Evolutionary conservation across 2,888 invertebrate species (phyloP), one percentile per base, ranked within the genome.

Genomic region (Mimumesa dahlbomi): DNA sequence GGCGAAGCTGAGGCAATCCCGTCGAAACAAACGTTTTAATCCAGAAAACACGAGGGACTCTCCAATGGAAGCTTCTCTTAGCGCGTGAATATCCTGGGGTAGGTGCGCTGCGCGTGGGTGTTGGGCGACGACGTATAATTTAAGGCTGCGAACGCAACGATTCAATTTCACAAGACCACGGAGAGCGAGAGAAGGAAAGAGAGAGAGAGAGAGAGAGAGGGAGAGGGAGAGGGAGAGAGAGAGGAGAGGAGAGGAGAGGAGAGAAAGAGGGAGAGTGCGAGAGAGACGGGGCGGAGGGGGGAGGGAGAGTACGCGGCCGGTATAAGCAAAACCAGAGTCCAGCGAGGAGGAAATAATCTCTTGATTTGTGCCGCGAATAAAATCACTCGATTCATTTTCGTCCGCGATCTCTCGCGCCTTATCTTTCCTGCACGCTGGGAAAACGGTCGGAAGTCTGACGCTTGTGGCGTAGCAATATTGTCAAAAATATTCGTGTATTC

Each of bases 81-180:
- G 45, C 56, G 76, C 63, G 68, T 56, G 77, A 77, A 75, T 77
- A 79, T 70, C 59, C 66, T 29, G 65, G 63, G 72, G 79, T 74
- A 59, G 73, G 62, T n/a, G n/a, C n/a, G n/a, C 3, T 77, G 45
- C 50, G 81, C 78, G 81, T 82, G 81, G 82, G 82, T 78, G 81
- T 76, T 61, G 67, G n/a, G 73, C 73, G 81, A 82, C 81, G 81
- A 81, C 82, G 77, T 80, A 75, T 81, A 81, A 81, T 82, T 82
- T 81, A 81, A 81, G 81, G 73, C 78, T 73, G 73, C 74, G 69
- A 62, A 66, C 58, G 73, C 76, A 73, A 81, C 82, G 81, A 81
- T 82, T 81, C 82, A 81, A 81, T 81, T 81, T 78, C 81, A 75
- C 82, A 66, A 79, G 81, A 79, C 58, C 80, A 56, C 70, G 75